These are phyloP conservation scores for Drosophila persimilis DNA, from an alignment of 1,140 invertebrate species.

Conservation along the genomic window DNA sequence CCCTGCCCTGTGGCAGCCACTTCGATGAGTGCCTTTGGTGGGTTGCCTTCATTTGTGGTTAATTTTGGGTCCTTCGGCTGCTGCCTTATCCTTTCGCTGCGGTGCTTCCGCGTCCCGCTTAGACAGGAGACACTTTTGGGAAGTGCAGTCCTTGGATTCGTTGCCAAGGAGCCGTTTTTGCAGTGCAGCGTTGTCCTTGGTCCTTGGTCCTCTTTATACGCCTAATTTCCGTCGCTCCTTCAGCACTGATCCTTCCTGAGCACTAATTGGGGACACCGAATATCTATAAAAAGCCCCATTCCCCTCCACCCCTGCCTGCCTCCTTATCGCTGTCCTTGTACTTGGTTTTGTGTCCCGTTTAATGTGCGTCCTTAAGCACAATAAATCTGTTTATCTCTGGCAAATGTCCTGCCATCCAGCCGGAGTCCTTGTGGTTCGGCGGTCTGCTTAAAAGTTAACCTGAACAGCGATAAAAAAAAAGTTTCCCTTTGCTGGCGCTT, in stretches of 20 bases:
- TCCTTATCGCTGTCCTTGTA: constrained; percentile 33
- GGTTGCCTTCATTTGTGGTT: constrained; percentile 68
- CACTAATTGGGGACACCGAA: constrained; percentile 67
- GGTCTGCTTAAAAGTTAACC: constrained; percentile 59
- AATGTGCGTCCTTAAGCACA: constrained; percentile 61
- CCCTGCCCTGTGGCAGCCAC: constrained; percentile 3
- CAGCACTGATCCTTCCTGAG: constrained; percentile 10
- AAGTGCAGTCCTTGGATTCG: constrained; percentile 34
- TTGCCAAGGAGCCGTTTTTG: constrained; percentile 16
- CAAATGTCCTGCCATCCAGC: constrained; percentile 52
- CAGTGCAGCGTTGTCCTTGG: constrained; percentile 24
- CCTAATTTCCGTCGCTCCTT: constrained; percentile 60
- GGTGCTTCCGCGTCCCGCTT: constrained; percentile 17
- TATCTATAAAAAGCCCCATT: constrained; percentile 64
- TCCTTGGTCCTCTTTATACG: constrained; percentile 47
- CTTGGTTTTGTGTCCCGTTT: constrained; percentile 32
- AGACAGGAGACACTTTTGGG: constrained; percentile 18
- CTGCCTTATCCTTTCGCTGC: no score
- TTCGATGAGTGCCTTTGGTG: constrained; percentile 27
- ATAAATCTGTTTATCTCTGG: constrained; percentile 78
- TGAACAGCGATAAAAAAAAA: constrained; percentile 29
- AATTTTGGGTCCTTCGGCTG: constrained; percentile 41
- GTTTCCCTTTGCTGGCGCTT: constrained; percentile 16
- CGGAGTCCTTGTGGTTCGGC: constrained; percentile 26
- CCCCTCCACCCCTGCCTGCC: background rate